Conservation (phyloP, 37 sponge, comb jelly and placozoan species). For the Crambe crambe region DNA sequence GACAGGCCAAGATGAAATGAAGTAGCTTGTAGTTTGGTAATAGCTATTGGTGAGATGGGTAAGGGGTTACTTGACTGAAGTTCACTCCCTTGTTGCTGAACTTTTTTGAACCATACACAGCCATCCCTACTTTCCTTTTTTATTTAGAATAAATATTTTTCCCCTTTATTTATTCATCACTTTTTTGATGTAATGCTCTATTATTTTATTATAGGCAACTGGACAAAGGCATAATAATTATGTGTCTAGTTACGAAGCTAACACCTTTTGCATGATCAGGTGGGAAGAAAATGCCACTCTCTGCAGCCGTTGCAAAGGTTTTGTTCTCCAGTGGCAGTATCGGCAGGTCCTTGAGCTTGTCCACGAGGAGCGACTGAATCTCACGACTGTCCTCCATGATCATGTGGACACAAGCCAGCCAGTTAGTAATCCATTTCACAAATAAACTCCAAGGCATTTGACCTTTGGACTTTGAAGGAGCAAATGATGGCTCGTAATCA, state of each 20-base stretch:
- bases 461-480: background rate
- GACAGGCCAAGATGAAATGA: no score
- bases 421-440: conserved; percentile 50
- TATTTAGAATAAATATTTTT: background rate
- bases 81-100: no score
- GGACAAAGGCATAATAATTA: no score
- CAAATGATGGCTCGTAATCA: background rate
- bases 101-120: no score
- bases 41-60: no score
- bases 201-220: no score
- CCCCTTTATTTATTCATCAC: no score
- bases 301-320: conserved; percentile 14
- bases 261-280: conserved; percentile 24
- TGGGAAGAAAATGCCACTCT: conserved; percentile 46
- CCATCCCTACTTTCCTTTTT: no score
- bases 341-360: conserved; percentile 24
- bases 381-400: conserved; percentile 27
- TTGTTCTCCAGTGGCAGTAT: conserved; percentile 48
- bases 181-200: no score
- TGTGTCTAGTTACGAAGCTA: background rate
- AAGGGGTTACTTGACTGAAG: no score
- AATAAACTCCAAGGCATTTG: background rate
- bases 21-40: no score
- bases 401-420: conserved; percentile 63
- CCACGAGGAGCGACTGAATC: background rate